Conservation (phyloP, 2,797 vertebrate genomes). For the Leucoraja ocellata region DNA sequence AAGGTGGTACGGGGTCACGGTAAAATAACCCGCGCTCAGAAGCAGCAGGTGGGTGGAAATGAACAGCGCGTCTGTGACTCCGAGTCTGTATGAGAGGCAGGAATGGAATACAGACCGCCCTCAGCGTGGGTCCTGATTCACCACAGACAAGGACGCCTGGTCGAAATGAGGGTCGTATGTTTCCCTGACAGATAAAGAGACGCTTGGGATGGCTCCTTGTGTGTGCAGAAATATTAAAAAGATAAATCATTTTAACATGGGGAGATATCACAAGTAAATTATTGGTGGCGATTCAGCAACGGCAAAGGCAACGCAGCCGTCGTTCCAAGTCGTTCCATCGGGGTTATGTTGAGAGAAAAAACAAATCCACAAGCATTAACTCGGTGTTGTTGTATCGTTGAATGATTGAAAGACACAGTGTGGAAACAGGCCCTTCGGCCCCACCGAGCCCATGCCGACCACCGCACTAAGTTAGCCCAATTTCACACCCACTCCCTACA, state of each 20-base stretch:
- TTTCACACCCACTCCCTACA: too few species aligned
- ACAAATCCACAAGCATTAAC: slow-evolving; percentile 44
- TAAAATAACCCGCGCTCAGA: neutral
- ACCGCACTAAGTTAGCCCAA: too few species aligned
- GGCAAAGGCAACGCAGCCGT: slow-evolving; percentile 52
- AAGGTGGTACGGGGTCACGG: neutral
- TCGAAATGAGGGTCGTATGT: slow-evolving; percentile 58
- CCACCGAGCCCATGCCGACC: too few species aligned
- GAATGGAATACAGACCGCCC: neutral
- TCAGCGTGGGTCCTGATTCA: neutral
- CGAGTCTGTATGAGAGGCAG: neutral
- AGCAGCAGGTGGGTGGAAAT: neutral
- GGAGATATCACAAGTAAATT: slow-evolving; percentile 47
- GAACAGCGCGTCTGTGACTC: neutral
- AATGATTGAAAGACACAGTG: too few species aligned
- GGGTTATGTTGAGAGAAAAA: slow-evolving; percentile 44
- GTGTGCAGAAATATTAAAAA: slow-evolving; percentile 68
- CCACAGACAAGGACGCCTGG: slow-evolving; percentile 57
- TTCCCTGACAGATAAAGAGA: slow-evolving; percentile 61
- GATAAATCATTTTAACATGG: slow-evolving; percentile 64
- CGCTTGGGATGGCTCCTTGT: slow-evolving; percentile 55
- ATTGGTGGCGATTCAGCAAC: slow-evolving; percentile 52
- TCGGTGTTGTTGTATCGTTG: neutral
- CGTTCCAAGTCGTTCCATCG: slow-evolving; percentile 39
- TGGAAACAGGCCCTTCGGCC: too few species aligned